Percentiles rank a stretch among this genome's conserved stretches.
Evolutionary conservation across 2,113 vertebrate genomes (phyloP).

Genomic region (Neopipo cinnamomea): DNA sequence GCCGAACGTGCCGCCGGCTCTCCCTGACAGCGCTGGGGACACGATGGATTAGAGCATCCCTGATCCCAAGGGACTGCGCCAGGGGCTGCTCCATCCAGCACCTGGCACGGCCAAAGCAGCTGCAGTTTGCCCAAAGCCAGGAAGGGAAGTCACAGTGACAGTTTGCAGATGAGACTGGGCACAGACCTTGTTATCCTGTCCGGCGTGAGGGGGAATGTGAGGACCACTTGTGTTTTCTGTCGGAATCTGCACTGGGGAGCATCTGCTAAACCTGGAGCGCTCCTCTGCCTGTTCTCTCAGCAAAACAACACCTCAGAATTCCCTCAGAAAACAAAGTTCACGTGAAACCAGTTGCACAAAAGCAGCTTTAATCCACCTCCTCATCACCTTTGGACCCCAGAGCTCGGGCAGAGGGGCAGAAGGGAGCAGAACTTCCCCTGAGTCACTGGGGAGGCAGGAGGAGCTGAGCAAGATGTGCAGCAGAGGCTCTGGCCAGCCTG

Average conservation of each 20-base stretch:
- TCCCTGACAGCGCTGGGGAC: background rate
- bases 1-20: too few relatives aligned
- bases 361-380: background rate
- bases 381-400: background rate
- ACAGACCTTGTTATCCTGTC: background rate
- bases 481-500: background rate
- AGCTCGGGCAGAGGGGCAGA: background rate
- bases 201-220: background rate
- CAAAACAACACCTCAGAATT: background rate
- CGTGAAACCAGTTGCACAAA: background rate
- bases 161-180: background rate
- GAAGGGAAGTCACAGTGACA: background rate
- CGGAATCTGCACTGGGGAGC: background rate
- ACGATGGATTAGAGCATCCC: background rate
- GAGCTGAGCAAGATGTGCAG: background rate
- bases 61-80: background rate
- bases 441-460: background rate
- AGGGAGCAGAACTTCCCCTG: background rate
- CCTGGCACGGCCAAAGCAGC: background rate
- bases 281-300: background rate
- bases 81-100: background rate
- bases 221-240: background rate
- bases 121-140: background rate
- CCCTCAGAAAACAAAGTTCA: background rate
- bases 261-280: background rate